Conservation (phyloP, 1,140 invertebrate species). For the Ladona fulva region DNA sequence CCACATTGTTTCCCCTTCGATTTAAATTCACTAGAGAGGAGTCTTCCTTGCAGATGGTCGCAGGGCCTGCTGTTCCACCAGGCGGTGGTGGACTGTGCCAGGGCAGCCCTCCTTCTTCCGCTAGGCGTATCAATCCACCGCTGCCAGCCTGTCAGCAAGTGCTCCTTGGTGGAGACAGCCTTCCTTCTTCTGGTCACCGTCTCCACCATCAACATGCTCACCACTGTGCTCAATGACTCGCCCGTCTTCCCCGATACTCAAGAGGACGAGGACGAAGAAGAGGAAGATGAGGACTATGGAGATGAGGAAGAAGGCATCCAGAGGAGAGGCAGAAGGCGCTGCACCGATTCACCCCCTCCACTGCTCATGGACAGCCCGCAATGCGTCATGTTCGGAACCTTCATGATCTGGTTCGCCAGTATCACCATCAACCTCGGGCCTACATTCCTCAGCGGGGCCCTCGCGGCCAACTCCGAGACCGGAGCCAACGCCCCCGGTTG, state of each 20-base stretch:
- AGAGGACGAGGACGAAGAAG: conserved; percentile 18
- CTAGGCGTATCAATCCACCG: conserved; percentile 72
- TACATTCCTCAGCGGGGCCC: conserved; percentile 75
- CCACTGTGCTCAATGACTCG: conserved; percentile 80
- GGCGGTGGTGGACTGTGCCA: conserved; percentile 71
- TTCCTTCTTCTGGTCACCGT: conserved; percentile 82
- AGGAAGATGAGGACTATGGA: background rate
- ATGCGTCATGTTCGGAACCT: conserved; percentile 83
- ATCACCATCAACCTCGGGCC: conserved; percentile 86
- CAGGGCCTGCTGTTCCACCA: conserved; percentile 80
- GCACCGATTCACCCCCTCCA: conserved; percentile 32
- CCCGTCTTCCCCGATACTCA: conserved; percentile 61
- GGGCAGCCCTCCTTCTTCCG: conserved; percentile 70
- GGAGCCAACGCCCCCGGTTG: conserved; percentile 68
- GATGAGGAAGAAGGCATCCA: conserved; percentile 17
- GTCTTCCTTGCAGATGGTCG: conserved; percentile 73
- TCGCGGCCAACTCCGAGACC: conserved; percentile 73
- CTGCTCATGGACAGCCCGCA: conserved; percentile 70
- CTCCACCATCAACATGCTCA: conserved; percentile 83
- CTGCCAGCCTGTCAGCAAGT: conserved; percentile 75
- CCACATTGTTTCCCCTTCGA: too few species aligned
- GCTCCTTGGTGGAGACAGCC: conserved; percentile 79
- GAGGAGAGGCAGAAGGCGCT: conserved; percentile 25
- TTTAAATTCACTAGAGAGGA: too few species aligned
- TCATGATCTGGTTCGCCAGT: conserved; percentile 87